Evolutionary conservation across 2,113 vertebrate species (phyloP), one percentile per base, ranked within the genome.

Genomic region (Triplophysa dalaica): DNA sequence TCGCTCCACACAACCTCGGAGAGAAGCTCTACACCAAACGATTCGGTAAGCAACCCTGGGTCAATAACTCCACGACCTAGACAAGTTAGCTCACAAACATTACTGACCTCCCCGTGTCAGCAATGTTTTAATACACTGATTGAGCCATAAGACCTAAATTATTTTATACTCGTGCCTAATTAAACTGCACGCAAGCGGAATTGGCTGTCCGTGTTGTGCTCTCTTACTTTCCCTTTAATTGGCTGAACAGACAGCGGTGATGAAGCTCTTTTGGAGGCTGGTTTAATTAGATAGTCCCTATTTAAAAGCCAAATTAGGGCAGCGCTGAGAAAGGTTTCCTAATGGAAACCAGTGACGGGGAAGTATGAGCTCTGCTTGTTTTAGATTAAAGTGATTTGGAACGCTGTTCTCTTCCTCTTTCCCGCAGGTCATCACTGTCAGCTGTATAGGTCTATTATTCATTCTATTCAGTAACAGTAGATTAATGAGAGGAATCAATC

Each of bases 21-120:
- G 97, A 99, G 92, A 97, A 97, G 94, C 95, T 99, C 70, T 99
- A 99, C 91, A 97, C 97, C 43, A 99, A 98, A 88, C 89, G 97
- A 91, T 99, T 99, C 81, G 97, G 98, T 99, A 91, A 93, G 91
- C 73, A 2, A 54, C 43, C 43, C 24, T 38, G 22, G 52, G 41
- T 48, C 33, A 73, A 21, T 13, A 38, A 58, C 29, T 16, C 6
- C 29, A 22, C 14, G 12, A 58, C 7, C 12, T 41, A 12, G 54
- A 24, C n/a, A 43, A 43, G 70, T 43, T 73, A 22, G 33, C 41
- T 73, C 16, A 54, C 3, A 41, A 48, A 75, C 38, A 8, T n/a
- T 22, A 48, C 21, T 5, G 4, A 17, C 41, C 38, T 26, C 14
- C 73, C 14, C 12, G 4, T 29, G 41, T 5, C 45, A 41, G 29